Base-by-base conservation (phyloP, 2,113 vertebrate genomes). In the Anolis sagrei region DNA sequence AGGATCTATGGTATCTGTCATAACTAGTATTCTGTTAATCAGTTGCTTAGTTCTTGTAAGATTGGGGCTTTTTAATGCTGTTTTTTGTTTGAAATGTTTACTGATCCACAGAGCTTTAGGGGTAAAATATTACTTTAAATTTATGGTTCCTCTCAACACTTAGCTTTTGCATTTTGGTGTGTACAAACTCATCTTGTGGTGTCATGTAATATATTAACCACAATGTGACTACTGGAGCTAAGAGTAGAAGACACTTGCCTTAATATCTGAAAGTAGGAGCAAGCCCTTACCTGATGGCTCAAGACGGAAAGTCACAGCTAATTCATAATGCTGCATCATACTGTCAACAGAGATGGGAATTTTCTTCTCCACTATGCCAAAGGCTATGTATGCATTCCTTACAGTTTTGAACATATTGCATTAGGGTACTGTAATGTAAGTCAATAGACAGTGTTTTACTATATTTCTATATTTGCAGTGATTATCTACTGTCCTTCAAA, bases 211-310 rank as follows among this genome's bases (percentile, higher is more conserved):
- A 93, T 91, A n/a, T n/a, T 88, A 90, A 48, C 86, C 86, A 10
- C 82, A 73, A 70, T 84, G 49, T 78, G 87, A 69, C 87, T 21
- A 81, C 51, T 87, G 66, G 19, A 83, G 84, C 66, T 89, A 86
- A 90, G 94, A 88, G 88, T 94, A 90, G 87, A 85, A 90, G 91
- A 87, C 86, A 89, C 81, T 79, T 90, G 74, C 76, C 64, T 91
- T 91, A 54, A 51, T 89, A 87, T 92, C 51, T 73, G 85, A 86
- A 85, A 76, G 54, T 32, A 87, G 76, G 87, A 93, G 91, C 88
- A 92, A 93, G 84, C 27, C 84, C 76, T 88, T 72, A n/a, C 68
- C 74, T 90, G 88, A 90, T 89, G 61, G 62, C 84, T 84, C 70
- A 88, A 74, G 91, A 85, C 82, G 90, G 90, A 92, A 89, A 16